A percentile compares a stretch with the other conserved stretches of the same genome.
Conservation (phyloP, 2,797 vertebrate genomes). For the Tragelaphus oryx region DNA sequence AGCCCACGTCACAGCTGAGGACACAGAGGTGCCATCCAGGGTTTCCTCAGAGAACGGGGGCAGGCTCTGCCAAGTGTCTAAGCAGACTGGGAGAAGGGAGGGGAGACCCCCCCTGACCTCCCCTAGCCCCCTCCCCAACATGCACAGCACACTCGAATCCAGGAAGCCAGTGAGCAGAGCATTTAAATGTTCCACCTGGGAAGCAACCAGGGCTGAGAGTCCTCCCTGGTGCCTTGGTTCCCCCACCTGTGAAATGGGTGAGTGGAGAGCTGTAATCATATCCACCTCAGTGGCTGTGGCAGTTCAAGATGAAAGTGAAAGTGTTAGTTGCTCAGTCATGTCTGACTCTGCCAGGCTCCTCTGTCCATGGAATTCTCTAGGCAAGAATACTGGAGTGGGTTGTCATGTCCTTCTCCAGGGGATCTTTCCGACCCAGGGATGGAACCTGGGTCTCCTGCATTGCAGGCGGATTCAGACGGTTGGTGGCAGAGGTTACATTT, state of each 20-base stretch:
- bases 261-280: no score
- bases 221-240: neutral
- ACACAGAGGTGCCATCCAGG: neutral
- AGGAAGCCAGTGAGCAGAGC: neutral
- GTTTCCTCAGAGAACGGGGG: neutral
- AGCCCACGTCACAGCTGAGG: neutral
- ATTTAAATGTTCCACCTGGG: neutral
- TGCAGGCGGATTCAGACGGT: neutral
- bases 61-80: neutral
- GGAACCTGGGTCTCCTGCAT: neutral
- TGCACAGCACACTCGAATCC: accelerated
- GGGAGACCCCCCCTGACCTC: neutral
- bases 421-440: neutral
- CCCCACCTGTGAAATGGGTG: neutral
- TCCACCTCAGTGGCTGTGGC: neutral
- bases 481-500: neutral
- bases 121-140: neutral
- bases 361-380: neutral
- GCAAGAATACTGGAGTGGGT: neutral
- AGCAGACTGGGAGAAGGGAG: neutral
- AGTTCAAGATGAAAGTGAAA: neutral
- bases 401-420: neutral
- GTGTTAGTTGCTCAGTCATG: neutral
- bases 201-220: neutral
- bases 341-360: neutral